Conservation (phyloP, 1,140 invertebrate genomes). For the Drosophila varians region DNA sequence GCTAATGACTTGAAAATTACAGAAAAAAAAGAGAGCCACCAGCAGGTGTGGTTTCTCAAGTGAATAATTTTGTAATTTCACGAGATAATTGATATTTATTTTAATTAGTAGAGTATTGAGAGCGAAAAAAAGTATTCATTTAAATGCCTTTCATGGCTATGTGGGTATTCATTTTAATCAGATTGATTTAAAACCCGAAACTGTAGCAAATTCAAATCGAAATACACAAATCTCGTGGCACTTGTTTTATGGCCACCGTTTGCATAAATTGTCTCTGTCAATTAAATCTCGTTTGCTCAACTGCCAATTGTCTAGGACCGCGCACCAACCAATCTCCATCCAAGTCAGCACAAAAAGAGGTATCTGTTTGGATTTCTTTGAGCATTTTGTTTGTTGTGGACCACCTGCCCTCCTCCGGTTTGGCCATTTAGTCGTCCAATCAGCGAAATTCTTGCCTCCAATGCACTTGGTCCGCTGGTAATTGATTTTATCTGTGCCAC, state of each 20-base stretch:
- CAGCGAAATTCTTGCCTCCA: constrained; percentile 53
- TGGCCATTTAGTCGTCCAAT: constrained; percentile 47
- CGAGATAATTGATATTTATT: constrained; percentile 23
- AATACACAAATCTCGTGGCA: constrained; percentile 45
- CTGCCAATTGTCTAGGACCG: constrained; percentile 64
- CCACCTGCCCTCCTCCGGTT: constrained; percentile 10
- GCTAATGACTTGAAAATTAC: constrained; percentile 15
- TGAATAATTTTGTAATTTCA: neutral
- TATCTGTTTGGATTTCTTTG: constrained; percentile 15
- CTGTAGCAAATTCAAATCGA: constrained; percentile 26
- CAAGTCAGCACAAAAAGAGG: constrained; percentile 23
- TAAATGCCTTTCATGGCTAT: constrained; percentile 1
- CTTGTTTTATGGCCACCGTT: constrained; percentile 63
- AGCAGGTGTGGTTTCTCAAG: constrained; percentile 19
- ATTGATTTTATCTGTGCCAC: constrained; percentile 76
- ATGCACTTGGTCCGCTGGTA: constrained; percentile 44
- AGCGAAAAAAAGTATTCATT: constrained; percentile 12
- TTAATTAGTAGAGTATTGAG: constrained; percentile 10
- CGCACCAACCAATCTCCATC: constrained; percentile 5
- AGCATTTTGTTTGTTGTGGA: constrained; percentile 25
- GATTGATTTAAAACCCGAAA: neutral
- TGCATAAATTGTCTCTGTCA: constrained; percentile 78
- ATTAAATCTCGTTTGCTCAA: constrained; percentile 71
- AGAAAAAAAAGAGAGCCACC: constrained; percentile 19
- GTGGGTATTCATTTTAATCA: constrained; percentile 1